Base-by-base conservation (phyloP, 2,888 invertebrate genomes). In the Allolobophora icterica region DNA sequence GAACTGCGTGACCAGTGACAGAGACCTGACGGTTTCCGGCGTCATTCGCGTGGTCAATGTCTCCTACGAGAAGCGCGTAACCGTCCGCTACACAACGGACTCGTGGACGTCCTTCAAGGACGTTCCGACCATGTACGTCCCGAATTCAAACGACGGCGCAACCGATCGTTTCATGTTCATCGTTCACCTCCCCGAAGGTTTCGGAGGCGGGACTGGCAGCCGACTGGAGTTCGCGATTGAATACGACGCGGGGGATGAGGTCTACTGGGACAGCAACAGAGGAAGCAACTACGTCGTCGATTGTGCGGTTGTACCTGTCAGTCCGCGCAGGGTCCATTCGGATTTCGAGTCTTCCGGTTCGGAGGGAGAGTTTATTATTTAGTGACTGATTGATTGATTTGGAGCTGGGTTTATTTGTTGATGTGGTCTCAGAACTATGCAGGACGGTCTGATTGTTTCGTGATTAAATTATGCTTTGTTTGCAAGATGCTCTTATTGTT, bases 191-290 rank as follows among this genome's bases (percentile, higher is more conserved):
- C 40, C 89, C 35, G 89, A 21, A n/a, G 45, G 24, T 8, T 89
- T 89, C 52, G 89, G 89, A 89, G 34, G 13, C 42, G 52, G 33
- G 40, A 11, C 30, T 30, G 89, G 40, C 33, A 42, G 15, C 38
- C 89, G 89, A 8, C 42, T 89, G 89, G 89, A 89, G 42, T 89
- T 89, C 34, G 89, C 89, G 4, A n/a, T 89, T 13, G 19, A 33
- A 13, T 89, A 89, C 89, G 0, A 34, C 30, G 89, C 89, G 0
- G 89, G 52, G 8, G 52, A 52, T 19, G n/a, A 52, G 19, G 52
- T 45, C 45, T 42, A 89, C 42, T 90, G 83, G 90, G 83, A 83
- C 40, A 90, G 71, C 84, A 90, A 71, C 84, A 34, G 30, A 19
- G 89, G 89, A 6, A 21, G 30, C 42, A 89, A 89, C n/a, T 89